phyloP scores from a whole-genome alignment of 2,797 vertebrate genomes.

The Pangasius djambal region DNA sequence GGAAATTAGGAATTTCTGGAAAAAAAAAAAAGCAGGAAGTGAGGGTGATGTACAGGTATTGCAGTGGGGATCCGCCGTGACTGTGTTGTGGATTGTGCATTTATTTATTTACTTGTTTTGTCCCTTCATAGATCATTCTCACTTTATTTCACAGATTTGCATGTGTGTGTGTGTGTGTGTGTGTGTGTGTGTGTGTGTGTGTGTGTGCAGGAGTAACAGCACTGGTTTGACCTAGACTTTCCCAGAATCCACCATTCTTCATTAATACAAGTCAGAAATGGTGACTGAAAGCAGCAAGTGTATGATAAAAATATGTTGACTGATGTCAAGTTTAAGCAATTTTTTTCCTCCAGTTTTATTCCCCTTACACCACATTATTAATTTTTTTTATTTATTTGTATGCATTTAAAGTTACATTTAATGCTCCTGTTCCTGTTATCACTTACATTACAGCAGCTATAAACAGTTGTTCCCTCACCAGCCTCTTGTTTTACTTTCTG shows the following conservation, averaged over 20 bases:
- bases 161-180: too few species aligned
- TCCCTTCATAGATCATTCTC: slow-evolving; percentile 65
- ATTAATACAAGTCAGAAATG: not conserved
- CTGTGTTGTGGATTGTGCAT: slow-evolving; percentile 70
- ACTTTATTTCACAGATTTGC: not conserved
- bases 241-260: not conserved
- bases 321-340: not conserved
- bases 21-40: too few species aligned
- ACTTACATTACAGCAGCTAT: not conserved
- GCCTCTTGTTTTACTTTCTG: too few species aligned
- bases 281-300: not conserved
- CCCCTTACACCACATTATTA: not conserved
- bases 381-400: not conserved
- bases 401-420: not conserved
- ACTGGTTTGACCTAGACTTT: not conserved
- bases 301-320: not conserved
- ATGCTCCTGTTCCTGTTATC: not conserved
- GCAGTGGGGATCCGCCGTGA: slow-evolving; percentile 64
- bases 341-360: not conserved
- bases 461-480: not conserved
- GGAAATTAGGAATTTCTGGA: slow-evolving; percentile 73
- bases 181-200: not conserved
- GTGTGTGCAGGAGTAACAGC: not conserved
- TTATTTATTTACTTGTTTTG: slow-evolving; percentile 61
- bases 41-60: too few species aligned